A percentile compares a stretch with the other conserved stretches of the same genome.
Conservation (phyloP, 1,140 invertebrate species). For the Cotesia typhae region DNA sequence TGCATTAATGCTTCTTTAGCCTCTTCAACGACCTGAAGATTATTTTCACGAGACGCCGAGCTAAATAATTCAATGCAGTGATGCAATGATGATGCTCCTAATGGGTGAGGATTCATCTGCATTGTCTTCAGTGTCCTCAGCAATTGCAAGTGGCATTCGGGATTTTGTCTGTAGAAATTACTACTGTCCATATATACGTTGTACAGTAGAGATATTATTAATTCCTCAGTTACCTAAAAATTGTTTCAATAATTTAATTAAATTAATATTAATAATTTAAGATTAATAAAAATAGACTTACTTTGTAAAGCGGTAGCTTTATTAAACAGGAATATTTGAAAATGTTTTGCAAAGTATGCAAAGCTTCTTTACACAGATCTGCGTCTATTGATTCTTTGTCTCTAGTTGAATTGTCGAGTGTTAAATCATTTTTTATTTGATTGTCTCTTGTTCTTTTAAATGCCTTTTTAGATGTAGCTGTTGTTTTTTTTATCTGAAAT, state of each 20-base stretch:
- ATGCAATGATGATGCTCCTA: constrained; percentile 44
- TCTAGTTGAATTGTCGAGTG: constrained; percentile 35
- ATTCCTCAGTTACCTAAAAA: constrained; percentile 48
- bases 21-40: constrained; percentile 46
- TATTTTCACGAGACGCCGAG: constrained; percentile 49
- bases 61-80: constrained; percentile 52
- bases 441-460: constrained; percentile 49
- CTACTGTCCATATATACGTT: constrained; percentile 47
- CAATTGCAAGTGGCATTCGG: constrained; percentile 50
- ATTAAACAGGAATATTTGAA: constrained; percentile 46
- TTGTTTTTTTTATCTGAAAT: constrained; percentile 49
- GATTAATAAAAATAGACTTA: constrained; percentile 34
- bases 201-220: constrained; percentile 45
- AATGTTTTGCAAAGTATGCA: constrained; percentile 49
- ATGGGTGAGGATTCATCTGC: constrained; percentile 51
- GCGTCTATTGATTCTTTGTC: constrained; percentile 38
- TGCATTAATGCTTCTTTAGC: constrained; percentile 44
- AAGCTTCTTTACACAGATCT: constrained; percentile 48
- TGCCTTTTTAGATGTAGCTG: constrained; percentile 51
- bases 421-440: constrained; percentile 47
- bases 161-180: constrained; percentile 46
- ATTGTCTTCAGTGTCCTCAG: constrained; percentile 47
- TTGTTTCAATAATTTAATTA: constrained; percentile 11
- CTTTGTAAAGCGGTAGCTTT: constrained; percentile 48
- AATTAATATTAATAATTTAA: constrained; percentile 19